These are phyloP conservation scores for Habropoda laboriosa DNA, from an alignment of 1,140 invertebrate species.

Conservation along the genomic window DNA sequence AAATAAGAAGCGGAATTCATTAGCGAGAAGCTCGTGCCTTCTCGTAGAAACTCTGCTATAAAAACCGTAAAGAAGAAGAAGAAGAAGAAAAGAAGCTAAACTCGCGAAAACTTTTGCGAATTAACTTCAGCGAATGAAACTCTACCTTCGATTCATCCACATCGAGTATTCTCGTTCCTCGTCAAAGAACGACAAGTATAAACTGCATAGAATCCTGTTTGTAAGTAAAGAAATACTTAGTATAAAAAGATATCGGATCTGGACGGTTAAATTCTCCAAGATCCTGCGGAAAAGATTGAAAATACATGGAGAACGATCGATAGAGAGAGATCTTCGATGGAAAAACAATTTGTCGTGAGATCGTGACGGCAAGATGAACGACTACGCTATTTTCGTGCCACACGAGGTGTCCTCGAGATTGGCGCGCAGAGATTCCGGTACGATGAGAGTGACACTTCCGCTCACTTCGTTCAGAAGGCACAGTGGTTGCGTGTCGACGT, in stretches of 20 bases:
- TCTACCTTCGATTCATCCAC: not conserved
- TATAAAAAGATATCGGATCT: not conserved
- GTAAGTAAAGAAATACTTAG: not conserved
- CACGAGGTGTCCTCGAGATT: slow-evolving; percentile 70
- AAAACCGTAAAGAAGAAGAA: not conserved
- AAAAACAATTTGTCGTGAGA: not conserved
- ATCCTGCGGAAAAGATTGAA: not conserved
- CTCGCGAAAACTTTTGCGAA: not conserved
- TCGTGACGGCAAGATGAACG: slow-evolving; percentile 67
- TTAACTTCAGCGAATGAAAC: slow-evolving; percentile 3
- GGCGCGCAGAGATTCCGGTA: slow-evolving; percentile 75
- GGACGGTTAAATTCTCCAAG: no score
- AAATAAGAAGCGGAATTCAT: not conserved
- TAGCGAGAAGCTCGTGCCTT: not conserved
- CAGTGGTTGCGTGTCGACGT: slow-evolving; percentile 76
- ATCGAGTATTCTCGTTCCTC: not conserved
- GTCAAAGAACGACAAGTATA: not conserved
- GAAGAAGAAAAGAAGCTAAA: no score
- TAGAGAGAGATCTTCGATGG: no score
- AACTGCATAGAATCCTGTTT: not conserved
- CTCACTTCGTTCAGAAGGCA: slow-evolving; percentile 75
- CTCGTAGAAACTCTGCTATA: not conserved
- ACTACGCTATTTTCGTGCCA: slow-evolving; percentile 72
- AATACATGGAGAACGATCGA: no score
- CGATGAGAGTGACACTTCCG: slow-evolving; percentile 75